These are phyloP conservation scores for Spongilla lacustris DNA, from an alignment of 37 sponge, comb jelly and placozoan genomes.

Conservation along the genomic window DNA sequence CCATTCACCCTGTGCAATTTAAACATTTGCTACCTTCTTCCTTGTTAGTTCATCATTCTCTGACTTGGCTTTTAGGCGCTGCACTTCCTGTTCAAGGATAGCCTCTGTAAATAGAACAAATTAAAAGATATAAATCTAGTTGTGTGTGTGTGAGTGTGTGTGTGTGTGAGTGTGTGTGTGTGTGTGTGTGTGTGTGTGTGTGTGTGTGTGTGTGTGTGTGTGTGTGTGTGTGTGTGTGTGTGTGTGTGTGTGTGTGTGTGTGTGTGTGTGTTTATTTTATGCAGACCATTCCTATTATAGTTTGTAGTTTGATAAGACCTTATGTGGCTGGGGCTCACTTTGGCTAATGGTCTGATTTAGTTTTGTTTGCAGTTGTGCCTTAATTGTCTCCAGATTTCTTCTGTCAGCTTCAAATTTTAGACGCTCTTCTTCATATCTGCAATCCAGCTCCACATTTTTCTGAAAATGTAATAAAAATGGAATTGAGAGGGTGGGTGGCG, in stretches of 20 bases:
- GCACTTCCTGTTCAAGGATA: slow-evolving; percentile 37
- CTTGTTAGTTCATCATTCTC: slow-evolving; percentile 39
- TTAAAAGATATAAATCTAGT: background rate
- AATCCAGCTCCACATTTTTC: slow-evolving; percentile 55
- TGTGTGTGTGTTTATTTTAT: background rate
- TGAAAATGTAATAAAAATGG: slow-evolving; percentile 5
- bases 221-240: no score
- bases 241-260: no score
- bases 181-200: no score
- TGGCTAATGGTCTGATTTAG: slow-evolving; percentile 52
- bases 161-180: no score
- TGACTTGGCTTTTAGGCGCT: slow-evolving; percentile 31
- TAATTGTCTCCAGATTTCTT: slow-evolving; percentile 53
- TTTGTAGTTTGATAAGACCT: background rate
- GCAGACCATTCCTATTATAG: no score
- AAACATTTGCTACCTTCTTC: slow-evolving; percentile 34
- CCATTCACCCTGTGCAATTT: background rate
- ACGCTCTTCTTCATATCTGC: slow-evolving; percentile 62
- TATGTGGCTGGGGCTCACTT: no score
- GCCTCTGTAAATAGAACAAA: slow-evolving; percentile 19
- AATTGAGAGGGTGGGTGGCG: no score
- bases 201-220: no score
- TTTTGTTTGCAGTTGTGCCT: slow-evolving; percentile 41
- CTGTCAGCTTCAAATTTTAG: slow-evolving; percentile 31
- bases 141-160: no score